These are phyloP conservation scores for Falcaria lacertinaria DNA, from an alignment of 2,888 invertebrate genomes.

Conservation along the genomic window DNA sequence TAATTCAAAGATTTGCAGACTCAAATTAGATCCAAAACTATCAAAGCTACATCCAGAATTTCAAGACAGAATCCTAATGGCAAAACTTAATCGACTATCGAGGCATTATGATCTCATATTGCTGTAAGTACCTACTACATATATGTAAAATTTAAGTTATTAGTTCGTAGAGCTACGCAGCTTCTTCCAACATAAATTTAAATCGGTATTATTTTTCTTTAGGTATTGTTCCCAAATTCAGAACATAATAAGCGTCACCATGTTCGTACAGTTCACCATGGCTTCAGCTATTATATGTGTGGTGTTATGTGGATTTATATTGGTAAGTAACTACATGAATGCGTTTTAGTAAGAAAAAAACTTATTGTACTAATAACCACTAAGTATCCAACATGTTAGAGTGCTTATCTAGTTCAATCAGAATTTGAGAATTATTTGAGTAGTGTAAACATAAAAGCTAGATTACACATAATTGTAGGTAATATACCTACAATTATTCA, in stretches of 20 bases:
- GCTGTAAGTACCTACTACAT: conserved; percentile 44
- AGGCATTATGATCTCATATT: conserved; percentile 46
- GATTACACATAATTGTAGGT: too few species aligned
- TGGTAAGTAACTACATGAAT: conserved; percentile 31
- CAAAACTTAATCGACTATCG: conserved; percentile 30
- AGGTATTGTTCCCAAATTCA: conserved; percentile 47
- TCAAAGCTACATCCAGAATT: conserved; percentile 7
- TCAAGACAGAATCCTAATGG: conserved; percentile 16
- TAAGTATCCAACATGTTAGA: too few species aligned
- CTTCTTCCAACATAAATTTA: too few species aligned
- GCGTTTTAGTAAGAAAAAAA: background rate
- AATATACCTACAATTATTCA: background rate
- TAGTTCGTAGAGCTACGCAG: too few species aligned
- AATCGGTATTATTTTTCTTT: conserved; percentile 19
- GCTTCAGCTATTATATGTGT: conserved; percentile 53
- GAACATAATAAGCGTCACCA: conserved; percentile 36
- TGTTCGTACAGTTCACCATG: conserved; percentile 54
- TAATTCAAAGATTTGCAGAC: conserved; percentile 35
- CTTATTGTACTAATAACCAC: too few species aligned
- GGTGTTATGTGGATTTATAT: conserved; percentile 39
- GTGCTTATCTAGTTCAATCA: too few species aligned
- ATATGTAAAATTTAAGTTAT: too few species aligned
- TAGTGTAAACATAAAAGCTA: too few species aligned
- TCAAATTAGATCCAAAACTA: conserved; percentile 27
- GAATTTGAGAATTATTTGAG: too few species aligned